A percentile compares a stretch with the other conserved stretches of the same genome.
Evolutionary conservation across 2,888 invertebrate genomes (phyloP).

Genomic region (Eupsilia transversa): DNA sequence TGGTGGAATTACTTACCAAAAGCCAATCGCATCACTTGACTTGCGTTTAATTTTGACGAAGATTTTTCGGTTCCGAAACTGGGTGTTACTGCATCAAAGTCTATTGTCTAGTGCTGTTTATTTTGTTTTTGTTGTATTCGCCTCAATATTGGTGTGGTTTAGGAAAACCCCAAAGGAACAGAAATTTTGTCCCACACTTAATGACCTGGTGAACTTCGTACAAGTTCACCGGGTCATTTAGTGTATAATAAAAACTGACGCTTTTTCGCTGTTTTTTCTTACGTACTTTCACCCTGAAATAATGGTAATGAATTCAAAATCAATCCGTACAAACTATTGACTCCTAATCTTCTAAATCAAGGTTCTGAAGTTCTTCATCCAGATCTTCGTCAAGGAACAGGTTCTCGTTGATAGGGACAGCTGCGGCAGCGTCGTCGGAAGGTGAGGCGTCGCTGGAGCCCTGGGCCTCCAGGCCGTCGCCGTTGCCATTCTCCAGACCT

Average conservation of each 20-base stretch:
- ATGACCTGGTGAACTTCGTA: too few relatives aligned
- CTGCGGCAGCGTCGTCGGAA: slow-evolving; percentile 76
- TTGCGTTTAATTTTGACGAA: background rate
- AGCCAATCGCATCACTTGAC: background rate
- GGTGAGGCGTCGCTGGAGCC: slow-evolving; percentile 70
- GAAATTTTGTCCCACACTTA: too few relatives aligned
- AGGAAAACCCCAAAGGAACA: too few relatives aligned
- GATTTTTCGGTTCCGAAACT: background rate
- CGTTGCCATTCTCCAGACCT: slow-evolving; percentile 76
- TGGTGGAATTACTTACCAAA: too few relatives aligned
- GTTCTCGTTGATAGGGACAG: slow-evolving; percentile 97
- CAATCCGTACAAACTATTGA: slow-evolving; percentile 10
- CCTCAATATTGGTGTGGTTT: too few relatives aligned
- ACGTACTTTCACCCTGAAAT: background rate
- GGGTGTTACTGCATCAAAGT: background rate
- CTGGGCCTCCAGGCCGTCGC: slow-evolving; percentile 32
- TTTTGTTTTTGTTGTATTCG: too few relatives aligned
- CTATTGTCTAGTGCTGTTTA: too few relatives aligned
- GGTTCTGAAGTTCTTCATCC: slow-evolving; percentile 95
- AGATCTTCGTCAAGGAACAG: slow-evolving; percentile 97
- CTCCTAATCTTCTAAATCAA: slow-evolving; percentile 92
- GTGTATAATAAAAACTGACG: too few relatives aligned
- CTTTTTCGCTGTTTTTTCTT: background rate
- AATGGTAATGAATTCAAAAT: slow-evolving; percentile 7
- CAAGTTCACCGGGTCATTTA: too few relatives aligned